Percentiles rank a stretch among this genome's conserved stretches.
These are phyloP conservation scores for Beris chalybata DNA, from an alignment of 2,888 invertebrate genomes.

Conservation along the genomic window DNA sequence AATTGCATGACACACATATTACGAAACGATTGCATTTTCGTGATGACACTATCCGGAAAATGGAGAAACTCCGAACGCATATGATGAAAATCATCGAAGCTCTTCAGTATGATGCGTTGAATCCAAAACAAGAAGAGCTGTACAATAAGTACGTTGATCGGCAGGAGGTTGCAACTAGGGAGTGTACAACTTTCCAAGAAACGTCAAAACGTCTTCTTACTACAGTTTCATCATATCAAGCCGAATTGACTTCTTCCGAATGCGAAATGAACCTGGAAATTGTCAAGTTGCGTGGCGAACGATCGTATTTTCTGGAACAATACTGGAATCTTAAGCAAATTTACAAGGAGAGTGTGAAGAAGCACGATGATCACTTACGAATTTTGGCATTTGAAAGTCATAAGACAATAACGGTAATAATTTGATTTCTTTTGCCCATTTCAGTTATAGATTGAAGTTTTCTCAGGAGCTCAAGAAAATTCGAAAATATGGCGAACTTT, in stretches of 20 bases:
- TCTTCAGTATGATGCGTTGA: conserved; percentile 19
- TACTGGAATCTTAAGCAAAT: conserved; percentile 46
- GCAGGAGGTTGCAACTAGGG: conserved; percentile 3
- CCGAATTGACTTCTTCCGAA: conserved; percentile 41
- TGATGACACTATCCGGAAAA: conserved; percentile 45
- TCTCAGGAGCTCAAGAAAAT: conserved; percentile 42
- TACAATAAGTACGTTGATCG: conserved; percentile 9
- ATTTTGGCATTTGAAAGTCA: conserved; percentile 47
- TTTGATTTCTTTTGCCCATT: not conserved
- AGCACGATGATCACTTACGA: conserved; percentile 47
- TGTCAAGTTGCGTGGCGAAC: conserved; percentile 47
- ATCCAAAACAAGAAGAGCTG: conserved; percentile 10
- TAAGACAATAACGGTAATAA: conserved; percentile 45
- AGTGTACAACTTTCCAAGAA: not conserved
- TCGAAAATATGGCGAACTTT: conserved; percentile 48
- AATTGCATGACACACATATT: conserved; percentile 46
- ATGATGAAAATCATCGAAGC: conserved; percentile 15
- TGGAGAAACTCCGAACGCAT: conserved; percentile 42
- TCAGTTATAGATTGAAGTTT: not conserved
- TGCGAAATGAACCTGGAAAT: conserved; percentile 43
- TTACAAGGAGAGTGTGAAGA: conserved; percentile 42
- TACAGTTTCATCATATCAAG: conserved; percentile 39
- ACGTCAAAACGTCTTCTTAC: conserved; percentile 2
- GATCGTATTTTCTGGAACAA: conserved; percentile 47
- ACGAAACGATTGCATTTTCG: conserved; percentile 47